Base-by-base conservation (phyloP, 2,797 vertebrate species). In the Lepidocolaptes lacrymiger region DNA sequence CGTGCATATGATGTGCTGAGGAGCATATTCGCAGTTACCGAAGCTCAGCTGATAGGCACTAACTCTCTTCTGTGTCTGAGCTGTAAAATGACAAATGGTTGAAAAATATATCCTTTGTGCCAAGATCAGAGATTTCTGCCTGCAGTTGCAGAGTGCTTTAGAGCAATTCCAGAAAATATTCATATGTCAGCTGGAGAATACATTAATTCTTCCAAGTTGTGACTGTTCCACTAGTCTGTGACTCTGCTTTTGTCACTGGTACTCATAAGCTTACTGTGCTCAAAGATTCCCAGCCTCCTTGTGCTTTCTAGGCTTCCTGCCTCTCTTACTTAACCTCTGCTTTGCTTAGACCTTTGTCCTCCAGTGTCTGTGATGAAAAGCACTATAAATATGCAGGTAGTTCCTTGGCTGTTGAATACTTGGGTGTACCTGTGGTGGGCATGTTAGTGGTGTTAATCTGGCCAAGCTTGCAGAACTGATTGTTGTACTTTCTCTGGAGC, bases 71-170 rank as follows among this genome's bases (percentile, higher is more conserved):
- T 92, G 77, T 78, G 64, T 69, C 85, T 85, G 72, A 91, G 49
- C 82, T 77, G 56, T 74, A 56, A 79, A 86, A 74, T 61, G 52
- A 85, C 74, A 93, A 61, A 85, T 55, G 58, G 15, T 52, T 78
- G 79, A 74, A 94, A 93, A 95, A 58, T 44, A 77, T 3, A 73
- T 88, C 52, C 63, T 88, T 75, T 61, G 5, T 86, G 71, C 61
- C 41, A 81, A 74, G 76, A 82, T 73, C 56, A 67, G 85, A 64
- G 52, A 67, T 85, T 93, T 89, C 81, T 89, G 87, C 44, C 72
- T 92, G 81, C 72, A 46, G 8, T 14, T 71, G 72, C 54, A 26
- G 56, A 81, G 48, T 26, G 28, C 43, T 74, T 89, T 51, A 62
- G 77, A 84, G 59, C 34, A 86, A 63, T 56, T 85, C 34, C 77